Evolutionary conservation across 2,888 invertebrate genomes (phyloP).

Genomic region (Patella depressa): DNA sequence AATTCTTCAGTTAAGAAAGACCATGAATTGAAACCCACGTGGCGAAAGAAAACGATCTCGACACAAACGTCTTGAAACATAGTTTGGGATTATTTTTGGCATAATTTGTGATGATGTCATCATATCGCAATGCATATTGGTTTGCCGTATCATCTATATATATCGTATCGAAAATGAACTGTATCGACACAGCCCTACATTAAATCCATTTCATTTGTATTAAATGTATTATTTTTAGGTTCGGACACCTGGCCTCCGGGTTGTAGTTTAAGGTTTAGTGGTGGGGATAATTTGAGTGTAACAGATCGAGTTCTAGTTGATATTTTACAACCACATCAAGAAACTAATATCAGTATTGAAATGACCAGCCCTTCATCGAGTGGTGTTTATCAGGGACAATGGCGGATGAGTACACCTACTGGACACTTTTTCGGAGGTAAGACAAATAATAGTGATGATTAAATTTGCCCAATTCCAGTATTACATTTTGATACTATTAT

Average conservation of each 20-base stretch:
- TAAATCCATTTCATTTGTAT: too few species aligned
- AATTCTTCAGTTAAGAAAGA: too few species aligned
- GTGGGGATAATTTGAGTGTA: conserved; percentile 78
- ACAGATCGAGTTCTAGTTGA: conserved; percentile 77
- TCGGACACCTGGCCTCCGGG: conserved; percentile 87
- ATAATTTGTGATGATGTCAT: too few species aligned
- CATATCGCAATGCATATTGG: too few species aligned
- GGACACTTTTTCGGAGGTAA: conserved; percentile 94
- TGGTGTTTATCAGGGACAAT: conserved; percentile 87
- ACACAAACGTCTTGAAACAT: too few species aligned
- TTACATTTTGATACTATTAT: neutral
- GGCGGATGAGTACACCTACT: conserved; percentile 88
- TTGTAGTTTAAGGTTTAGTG: conserved; percentile 82
- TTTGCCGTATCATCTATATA: too few species aligned
- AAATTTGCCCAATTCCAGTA: neutral
- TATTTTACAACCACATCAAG: conserved; percentile 82
- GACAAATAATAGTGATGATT: neutral
- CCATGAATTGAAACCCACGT: too few species aligned
- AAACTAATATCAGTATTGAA: conserved; percentile 82
- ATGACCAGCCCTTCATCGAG: conserved; percentile 83
- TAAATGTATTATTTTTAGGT: conserved; percentile 54
- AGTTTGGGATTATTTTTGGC: too few species aligned
- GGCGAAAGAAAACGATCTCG: too few species aligned
- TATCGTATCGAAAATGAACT: too few species aligned
- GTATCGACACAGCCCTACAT: too few species aligned